These are phyloP conservation scores for Aphelocoma californica DNA, from an alignment of 2,797 vertebrate species.

Conservation along the genomic window DNA sequence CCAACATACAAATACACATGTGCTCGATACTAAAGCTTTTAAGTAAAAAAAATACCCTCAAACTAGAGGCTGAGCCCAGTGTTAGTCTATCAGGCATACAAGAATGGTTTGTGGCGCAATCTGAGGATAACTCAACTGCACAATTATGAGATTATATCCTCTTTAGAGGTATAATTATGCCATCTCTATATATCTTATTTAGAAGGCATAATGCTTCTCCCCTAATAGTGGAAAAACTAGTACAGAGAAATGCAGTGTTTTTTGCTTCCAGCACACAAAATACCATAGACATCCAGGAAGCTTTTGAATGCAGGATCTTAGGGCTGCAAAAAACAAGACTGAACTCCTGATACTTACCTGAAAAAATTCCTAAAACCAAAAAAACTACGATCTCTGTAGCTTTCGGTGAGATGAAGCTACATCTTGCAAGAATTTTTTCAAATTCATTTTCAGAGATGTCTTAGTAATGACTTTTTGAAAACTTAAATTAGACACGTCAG, in stretches of 20 bases:
- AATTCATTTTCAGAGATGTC: conserved; percentile 47
- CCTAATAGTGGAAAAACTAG: neutral
- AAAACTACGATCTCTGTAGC: neutral
- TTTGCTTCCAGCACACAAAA: neutral
- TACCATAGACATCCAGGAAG: neutral
- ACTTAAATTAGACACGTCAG: conserved; percentile 52
- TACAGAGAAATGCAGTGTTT: neutral
- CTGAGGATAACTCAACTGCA: conserved; percentile 60
- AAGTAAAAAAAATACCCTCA: conserved; percentile 56
- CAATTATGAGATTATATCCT: conserved; percentile 48
- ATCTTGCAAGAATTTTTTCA: conserved; percentile 16
- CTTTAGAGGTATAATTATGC: conserved; percentile 59
- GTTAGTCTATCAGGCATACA: conserved; percentile 53
- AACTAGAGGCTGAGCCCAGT: neutral
- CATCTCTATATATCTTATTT: conserved; percentile 47
- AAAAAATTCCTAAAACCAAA: neutral
- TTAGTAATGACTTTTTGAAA: conserved; percentile 59
- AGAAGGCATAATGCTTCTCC: neutral
- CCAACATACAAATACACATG: neutral
- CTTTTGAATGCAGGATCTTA: conserved; percentile 23
- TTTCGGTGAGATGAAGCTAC: neutral
- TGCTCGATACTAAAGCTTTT: conserved; percentile 56
- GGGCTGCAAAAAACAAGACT: neutral
- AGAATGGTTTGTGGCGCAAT: conserved; percentile 42
- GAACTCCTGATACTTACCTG: neutral